Evolutionary conservation across 1,140 invertebrate genomes (phyloP), one percentile per base, ranked within the genome.

Genomic region (Magallana angulata): DNA sequence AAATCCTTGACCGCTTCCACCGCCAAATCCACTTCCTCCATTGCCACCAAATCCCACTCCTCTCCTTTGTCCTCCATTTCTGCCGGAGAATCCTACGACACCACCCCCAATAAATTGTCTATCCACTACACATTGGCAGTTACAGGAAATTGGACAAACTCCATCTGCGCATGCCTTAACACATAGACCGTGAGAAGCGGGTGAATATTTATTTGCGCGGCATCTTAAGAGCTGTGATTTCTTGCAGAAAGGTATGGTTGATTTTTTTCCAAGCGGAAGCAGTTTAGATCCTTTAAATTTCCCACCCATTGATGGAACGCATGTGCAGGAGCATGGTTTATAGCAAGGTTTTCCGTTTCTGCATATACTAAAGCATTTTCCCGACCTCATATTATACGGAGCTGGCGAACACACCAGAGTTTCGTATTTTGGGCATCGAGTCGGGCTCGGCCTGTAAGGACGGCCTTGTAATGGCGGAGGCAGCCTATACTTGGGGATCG

Each of bases 301-400:
- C 5, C 18, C 68, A 1, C 24, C 36, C 36, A 30, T 30, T 30
- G 12, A 76, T 0, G 68, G 68, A 7, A 76, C 24, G 36, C 68
- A 76, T 3, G 18, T 76, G 11, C 68, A 76, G 12, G 68, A 18
- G 36, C 68, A 76, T 24, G 68, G 68, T 30, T 76, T 76, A 30
- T 76, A 76, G 24, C 68, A 76, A 30, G 68, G 68, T 30, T 76
- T 76, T 24, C 68, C 68, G 24, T 76, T 76, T 76, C 68, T 76
- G 68, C 68, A 76, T 2, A 76, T 76, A 24, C 68, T 76, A 11
- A 76, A 76, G 11, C 68, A 76, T 76, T 76, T 76, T 76, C 68
- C 68, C 36, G 68, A 76, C 5, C 68, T 24, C 24, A 36, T 76
- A 12, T 30, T 11, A 11, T 76, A 76, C 36, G 68, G 9, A 76